Conservation (phyloP, 2,888 invertebrate species). For the Erebia epiphron region DNA sequence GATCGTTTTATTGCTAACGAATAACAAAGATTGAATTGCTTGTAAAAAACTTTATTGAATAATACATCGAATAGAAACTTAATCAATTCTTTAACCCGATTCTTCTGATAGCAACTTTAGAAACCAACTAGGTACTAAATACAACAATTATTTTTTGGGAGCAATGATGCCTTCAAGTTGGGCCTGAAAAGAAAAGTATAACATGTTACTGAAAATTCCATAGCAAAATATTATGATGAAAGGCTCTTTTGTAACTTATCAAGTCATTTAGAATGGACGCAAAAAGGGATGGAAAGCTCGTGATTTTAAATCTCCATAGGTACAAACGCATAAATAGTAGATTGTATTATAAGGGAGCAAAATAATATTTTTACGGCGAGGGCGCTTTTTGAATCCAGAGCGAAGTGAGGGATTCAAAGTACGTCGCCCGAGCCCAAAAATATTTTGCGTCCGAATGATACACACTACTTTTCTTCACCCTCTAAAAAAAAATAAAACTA, state of each 20-base stretch:
- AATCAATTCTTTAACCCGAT: not conserved
- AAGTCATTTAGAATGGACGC: no score
- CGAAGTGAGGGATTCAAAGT: no score
- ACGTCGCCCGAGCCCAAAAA: no score
- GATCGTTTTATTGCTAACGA: constrained; percentile 49
- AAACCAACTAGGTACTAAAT: constrained; percentile 3
- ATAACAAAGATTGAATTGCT: not conserved
- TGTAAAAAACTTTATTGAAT: constrained; percentile 10
- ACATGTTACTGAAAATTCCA: not conserved
- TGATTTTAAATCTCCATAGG: no score
- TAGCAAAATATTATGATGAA: not conserved
- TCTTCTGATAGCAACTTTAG: not conserved
- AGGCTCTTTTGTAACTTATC: not conserved
- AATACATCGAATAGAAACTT: not conserved
- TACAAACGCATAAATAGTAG: no score
- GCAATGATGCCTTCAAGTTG: constrained; percentile 97
- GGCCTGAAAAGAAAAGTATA: constrained; percentile 81
- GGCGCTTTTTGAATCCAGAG: no score
- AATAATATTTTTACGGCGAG: no score
- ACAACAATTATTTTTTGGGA: constrained; percentile 89
- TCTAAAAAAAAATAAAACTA: no score
- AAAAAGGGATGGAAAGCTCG: no score
- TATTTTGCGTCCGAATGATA: no score
- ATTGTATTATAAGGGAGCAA: no score
- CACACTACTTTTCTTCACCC: no score